Percentiles rank a stretch among this genome's conserved stretches.
Evolutionary conservation across 2,888 invertebrate species (phyloP).

Genomic region (Caenorhabditis sp.): DNA sequence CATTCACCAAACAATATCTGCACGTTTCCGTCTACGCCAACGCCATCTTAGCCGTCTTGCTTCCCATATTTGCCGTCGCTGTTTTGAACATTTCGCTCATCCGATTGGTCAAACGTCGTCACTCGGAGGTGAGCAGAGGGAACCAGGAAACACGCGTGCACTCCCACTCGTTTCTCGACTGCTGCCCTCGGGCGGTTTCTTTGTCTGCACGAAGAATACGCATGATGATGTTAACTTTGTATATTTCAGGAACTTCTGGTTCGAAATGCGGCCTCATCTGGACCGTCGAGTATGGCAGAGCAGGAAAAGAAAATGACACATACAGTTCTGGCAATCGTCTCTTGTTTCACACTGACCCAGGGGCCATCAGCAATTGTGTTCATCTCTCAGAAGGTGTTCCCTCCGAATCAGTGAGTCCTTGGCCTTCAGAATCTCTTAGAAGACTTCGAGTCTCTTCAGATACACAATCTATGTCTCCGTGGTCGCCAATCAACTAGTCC

Average conservation of each 20-base stretch:
- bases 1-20: slow-evolving; percentile 58
- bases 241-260: slow-evolving; percentile 66
- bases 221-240: slow-evolving; percentile 3
- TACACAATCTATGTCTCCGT: slow-evolving; percentile 61
- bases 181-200: slow-evolving; percentile 10
- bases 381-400: slow-evolving; percentile 62
- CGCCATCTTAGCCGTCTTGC: slow-evolving; percentile 67
- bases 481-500: slow-evolving; percentile 70
- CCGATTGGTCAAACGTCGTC: slow-evolving; percentile 69
- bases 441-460: no score
- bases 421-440: no score
- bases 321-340: slow-evolving; percentile 73
- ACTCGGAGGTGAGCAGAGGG: slow-evolving; percentile 66
- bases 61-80: slow-evolving; percentile 71
- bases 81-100: slow-evolving; percentile 71
- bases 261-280: slow-evolving; percentile 51
- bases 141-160: not conserved
- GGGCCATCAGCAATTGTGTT: slow-evolving; percentile 71
- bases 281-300: slow-evolving; percentile 63
- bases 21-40: slow-evolving; percentile 61
- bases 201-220: slow-evolving; percentile 7
- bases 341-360: slow-evolving; percentile 75
- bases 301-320: slow-evolving; percentile 76
- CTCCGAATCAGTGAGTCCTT: slow-evolving; percentile 57
- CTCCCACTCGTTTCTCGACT: slow-evolving; percentile 40